Base-by-base conservation (phyloP, 2,888 invertebrate species). In the Serrognathus titanus region DNA sequence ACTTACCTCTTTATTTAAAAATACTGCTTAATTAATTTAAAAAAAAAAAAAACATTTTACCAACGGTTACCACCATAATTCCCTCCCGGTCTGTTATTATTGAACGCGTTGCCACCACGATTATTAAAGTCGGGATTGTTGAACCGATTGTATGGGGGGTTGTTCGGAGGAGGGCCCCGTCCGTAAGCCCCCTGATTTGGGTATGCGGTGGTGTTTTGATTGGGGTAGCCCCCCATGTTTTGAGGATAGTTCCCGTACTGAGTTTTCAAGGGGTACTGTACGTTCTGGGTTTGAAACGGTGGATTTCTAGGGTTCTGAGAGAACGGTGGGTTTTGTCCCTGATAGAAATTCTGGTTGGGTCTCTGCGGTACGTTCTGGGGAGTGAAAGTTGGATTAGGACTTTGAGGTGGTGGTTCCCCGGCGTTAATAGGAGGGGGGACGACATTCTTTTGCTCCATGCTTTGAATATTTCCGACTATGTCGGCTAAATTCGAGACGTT, bases 221-320 rank as follows among this genome's bases (percentile, higher is more conserved):
- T 12, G 1, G n/a, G 52, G 13, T 31, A 31, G 24, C 24, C 24
- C 24, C 24, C 24, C 6, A 31, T 5, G 43, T 48, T 54, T 37
- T 48, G 54, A 6, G 45, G 7, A n/a, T 57, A 53, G 20, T 38
- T 51, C 4, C 53, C 51, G 37, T 58, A 58, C 16, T 48, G 53
- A 36, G 51, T 53, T 35, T 54, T 58, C 20, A 53, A 36, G 7
- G 58, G 58, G 41, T 58, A 58, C 24, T 58, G 53, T 12, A 58
- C 58, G 47, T 53, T 58, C 16, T 53, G 53, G n/a, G 37, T 54
- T 31, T 47, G 41, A 16, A 31, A 31, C 24, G 24, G 6, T 31
- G 24, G 24, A 7, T 31, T 31, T 31, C 24, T 31, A 7, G 24
- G 1, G 7, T 31, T 31, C 7, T 31, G 24, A 7, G 24, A 31